These are phyloP conservation scores for Trichopria drosophilae DNA, from an alignment of 2,888 invertebrate species.

Conservation along the genomic window DNA sequence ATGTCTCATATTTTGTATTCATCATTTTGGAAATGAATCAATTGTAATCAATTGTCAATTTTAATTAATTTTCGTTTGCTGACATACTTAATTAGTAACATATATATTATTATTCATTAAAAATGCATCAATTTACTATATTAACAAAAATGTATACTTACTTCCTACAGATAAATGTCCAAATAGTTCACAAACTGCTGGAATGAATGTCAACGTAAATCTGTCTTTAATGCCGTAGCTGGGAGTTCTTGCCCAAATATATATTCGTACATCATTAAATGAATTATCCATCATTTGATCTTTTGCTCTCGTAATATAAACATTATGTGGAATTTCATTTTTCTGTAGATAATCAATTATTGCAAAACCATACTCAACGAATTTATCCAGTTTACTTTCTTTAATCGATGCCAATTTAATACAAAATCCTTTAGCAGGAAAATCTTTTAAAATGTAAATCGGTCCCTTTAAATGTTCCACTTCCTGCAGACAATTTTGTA, in stretches of 20 bases:
- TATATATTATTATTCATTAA: too few species aligned
- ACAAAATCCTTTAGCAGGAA: slow-evolving; percentile 72
- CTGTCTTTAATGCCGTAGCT: slow-evolving; percentile 64
- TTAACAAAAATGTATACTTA: too few species aligned
- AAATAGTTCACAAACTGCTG: slow-evolving; percentile 76
- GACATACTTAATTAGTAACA: too few species aligned
- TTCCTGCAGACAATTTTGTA: slow-evolving; percentile 59
- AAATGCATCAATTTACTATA: too few species aligned
- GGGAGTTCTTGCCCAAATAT: slow-evolving; percentile 69
- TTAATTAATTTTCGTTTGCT: too few species aligned
- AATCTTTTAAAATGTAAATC: slow-evolving; percentile 62
- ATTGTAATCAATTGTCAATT: too few species aligned
- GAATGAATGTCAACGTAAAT: slow-evolving; percentile 64
- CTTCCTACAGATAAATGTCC: slow-evolving; percentile 75
- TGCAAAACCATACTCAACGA: slow-evolving; percentile 58
- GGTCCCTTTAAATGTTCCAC: slow-evolving; percentile 62
- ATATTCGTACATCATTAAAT: slow-evolving; percentile 62
- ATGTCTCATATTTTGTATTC: too few species aligned
- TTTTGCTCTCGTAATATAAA: slow-evolving; percentile 69
- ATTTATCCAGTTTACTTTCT: slow-evolving; percentile 45
- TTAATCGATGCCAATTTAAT: slow-evolving; percentile 62
- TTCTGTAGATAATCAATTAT: slow-evolving; percentile 65
- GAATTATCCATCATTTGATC: slow-evolving; percentile 37
- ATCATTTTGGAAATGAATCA: too few species aligned
- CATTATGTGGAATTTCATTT: slow-evolving; percentile 73